Percentiles rank a stretch among this genome's conserved stretches.
Conservation (phyloP, 1,140 invertebrate species). For the Lasioglossum baleicum region DNA sequence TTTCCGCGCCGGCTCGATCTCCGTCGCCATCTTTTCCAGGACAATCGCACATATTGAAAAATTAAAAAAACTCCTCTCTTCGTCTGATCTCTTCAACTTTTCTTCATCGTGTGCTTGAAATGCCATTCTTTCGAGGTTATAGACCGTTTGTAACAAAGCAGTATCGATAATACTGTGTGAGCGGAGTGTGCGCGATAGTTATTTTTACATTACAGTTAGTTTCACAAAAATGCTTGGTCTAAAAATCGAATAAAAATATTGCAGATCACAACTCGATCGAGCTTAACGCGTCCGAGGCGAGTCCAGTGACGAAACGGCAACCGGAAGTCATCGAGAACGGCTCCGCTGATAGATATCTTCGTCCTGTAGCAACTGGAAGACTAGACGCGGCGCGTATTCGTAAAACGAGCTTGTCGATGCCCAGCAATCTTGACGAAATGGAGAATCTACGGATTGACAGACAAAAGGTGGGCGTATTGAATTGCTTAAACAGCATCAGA, state of each 20-base stretch:
- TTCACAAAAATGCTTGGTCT: not conserved
- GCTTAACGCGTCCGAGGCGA: not conserved
- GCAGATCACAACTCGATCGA: slow-evolving; percentile 4
- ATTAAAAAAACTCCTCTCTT: not conserved
- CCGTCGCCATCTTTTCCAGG: not conserved
- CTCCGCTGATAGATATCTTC: not conserved
- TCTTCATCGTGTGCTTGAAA: not conserved
- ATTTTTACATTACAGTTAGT: no score
- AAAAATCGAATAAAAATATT: no score
- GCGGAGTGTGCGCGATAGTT: not conserved
- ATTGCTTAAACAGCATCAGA: no score
- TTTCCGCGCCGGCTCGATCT: not conserved
- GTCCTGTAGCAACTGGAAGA: not conserved
- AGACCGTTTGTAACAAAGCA: not conserved
- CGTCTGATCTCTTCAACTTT: not conserved
- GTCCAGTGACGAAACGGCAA: not conserved
- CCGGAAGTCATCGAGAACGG: not conserved
- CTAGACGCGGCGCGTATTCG: slow-evolving; percentile 19
- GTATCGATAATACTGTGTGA: not conserved
- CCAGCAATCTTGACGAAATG: slow-evolving; percentile 73
- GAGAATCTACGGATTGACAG: slow-evolving; percentile 70
- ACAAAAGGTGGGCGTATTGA: slow-evolving; percentile 64
- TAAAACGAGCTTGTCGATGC: slow-evolving; percentile 72
- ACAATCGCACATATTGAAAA: slow-evolving; percentile 57
- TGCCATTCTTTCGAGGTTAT: not conserved